Evolutionary conservation across 2,888 invertebrate species (phyloP).

Genomic region (Cheilosia soror): DNA sequence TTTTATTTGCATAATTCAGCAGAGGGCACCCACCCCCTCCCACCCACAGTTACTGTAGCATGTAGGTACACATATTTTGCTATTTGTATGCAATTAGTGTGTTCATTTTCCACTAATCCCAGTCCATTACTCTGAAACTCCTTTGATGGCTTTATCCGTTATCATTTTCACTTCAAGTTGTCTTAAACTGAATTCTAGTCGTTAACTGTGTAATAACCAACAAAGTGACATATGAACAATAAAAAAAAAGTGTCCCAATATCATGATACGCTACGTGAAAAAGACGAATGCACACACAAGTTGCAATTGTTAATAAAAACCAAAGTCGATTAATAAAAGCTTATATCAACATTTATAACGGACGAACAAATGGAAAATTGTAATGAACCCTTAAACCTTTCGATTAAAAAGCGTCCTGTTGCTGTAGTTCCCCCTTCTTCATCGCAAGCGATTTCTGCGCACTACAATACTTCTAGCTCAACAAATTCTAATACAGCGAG

Average conservation of each 20-base stretch:
- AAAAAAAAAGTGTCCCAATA: neutral
- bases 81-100: constrained; percentile 29
- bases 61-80: neutral
- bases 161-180: constrained; percentile 31
- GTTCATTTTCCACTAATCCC: constrained; percentile 7
- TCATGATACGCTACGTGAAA: constrained; percentile 25
- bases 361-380: constrained; percentile 77
- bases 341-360: constrained; percentile 35
- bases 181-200: too few relatives aligned
- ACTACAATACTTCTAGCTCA: constrained; percentile 64
- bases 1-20: neutral
- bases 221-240: neutral
- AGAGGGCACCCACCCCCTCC: neutral
- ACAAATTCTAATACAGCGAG: constrained; percentile 46
- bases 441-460: constrained; percentile 62
- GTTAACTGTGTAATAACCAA: too few relatives aligned
- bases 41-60: neutral
- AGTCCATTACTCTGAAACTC: constrained; percentile 2
- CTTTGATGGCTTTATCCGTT: constrained; percentile 38
- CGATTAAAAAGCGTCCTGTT: constrained; percentile 85
- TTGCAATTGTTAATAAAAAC: neutral
- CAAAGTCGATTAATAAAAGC: constrained; percentile 10
- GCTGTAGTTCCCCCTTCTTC: constrained; percentile 85
- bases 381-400: constrained; percentile 84
- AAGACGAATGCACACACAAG: constrained; percentile 29